Percentiles rank a stretch among this genome's conserved stretches.
phyloP scores from a whole-genome alignment of 2,888 invertebrate genomes.

The Ophion ellenae region DNA sequence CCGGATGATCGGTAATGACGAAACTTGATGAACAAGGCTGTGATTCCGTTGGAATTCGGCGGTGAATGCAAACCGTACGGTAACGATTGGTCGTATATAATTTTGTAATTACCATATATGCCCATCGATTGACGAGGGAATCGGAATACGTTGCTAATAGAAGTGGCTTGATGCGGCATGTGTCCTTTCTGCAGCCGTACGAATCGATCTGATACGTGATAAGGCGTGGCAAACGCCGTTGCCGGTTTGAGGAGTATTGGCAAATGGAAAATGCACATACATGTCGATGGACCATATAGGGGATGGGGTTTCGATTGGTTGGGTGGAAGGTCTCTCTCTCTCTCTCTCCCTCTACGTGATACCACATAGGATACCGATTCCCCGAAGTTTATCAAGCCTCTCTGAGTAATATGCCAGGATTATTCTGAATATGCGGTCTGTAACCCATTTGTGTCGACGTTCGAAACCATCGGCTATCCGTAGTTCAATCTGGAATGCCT shows the following conservation, averaged over 20 bases:
- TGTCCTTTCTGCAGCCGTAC: constrained; percentile 34
- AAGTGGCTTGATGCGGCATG: neutral
- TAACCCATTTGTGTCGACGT: constrained; percentile 53
- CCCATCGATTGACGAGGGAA: constrained; percentile 2
- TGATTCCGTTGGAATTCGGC: neutral
- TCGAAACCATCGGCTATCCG: constrained; percentile 42
- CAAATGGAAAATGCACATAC: constrained; percentile 5
- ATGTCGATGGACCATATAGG: constrained; percentile 14
- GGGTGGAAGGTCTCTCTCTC: neutral
- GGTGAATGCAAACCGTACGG: constrained; percentile 7
- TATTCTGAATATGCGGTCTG: constrained; percentile 61
- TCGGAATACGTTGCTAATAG: constrained; percentile 12
- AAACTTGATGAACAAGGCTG: neutral
- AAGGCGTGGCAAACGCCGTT: constrained; percentile 24
- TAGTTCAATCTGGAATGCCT: neutral
- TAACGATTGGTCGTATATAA: constrained; percentile 43
- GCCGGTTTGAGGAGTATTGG: constrained; percentile 28
- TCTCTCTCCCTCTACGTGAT: neutral
- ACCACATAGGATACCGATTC: constrained; percentile 29
- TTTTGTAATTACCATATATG: constrained; percentile 14
- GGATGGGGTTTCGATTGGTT: constrained; percentile 32
- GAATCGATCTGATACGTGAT: constrained; percentile 32
- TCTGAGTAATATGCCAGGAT: constrained; percentile 61
- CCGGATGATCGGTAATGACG: too few relatives aligned
- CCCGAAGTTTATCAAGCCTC: constrained; percentile 57